Evolutionary conservation across 2,888 invertebrate genomes (phyloP).

Genomic region (Agrilus mali): DNA sequence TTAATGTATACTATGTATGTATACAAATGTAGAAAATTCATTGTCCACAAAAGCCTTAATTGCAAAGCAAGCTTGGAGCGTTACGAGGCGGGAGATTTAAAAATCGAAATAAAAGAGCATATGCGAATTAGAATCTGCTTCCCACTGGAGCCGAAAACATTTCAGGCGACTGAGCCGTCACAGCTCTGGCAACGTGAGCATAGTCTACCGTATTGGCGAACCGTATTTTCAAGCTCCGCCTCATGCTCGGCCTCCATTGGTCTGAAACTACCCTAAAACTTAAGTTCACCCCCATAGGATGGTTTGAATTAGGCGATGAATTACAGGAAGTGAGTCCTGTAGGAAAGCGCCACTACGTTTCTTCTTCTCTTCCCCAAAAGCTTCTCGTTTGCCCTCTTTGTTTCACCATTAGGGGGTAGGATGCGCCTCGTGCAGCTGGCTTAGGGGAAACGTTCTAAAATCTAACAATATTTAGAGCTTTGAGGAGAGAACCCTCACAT

Average conservation of each 20-base stretch:
- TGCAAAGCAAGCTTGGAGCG: no score
- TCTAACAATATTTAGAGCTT: constrained; percentile 34
- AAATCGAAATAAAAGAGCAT: constrained; percentile 17
- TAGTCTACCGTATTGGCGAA: constrained; percentile 38
- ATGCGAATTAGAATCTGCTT: constrained; percentile 20
- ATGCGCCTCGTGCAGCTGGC: constrained; percentile 13
- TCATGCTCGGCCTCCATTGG: constrained; percentile 31
- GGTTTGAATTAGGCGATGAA: constrained; percentile 23
- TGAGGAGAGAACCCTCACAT: constrained; percentile 33
- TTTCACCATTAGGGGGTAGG: constrained; percentile 12
- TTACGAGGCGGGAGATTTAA: no score
- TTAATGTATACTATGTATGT: no score
- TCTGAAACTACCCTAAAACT: constrained; percentile 32
- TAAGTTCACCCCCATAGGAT: constrained; percentile 36
- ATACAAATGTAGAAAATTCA: no score
- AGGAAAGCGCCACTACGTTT: constrained; percentile 9
- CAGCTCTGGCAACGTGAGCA: constrained; percentile 21
- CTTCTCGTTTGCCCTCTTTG: constrained; percentile 14
- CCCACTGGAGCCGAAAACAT: constrained; percentile 10
- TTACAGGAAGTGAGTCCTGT: constrained; percentile 14
- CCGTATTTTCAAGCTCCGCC: constrained; percentile 35
- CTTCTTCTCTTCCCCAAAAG: constrained; percentile 13
- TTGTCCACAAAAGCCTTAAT: no score
- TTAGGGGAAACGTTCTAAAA: constrained; percentile 28
- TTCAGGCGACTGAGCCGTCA: constrained; percentile 8